phyloP scores from a whole-genome alignment of 2,113 vertebrate genomes.

The Harpagus bidentatus region DNA sequence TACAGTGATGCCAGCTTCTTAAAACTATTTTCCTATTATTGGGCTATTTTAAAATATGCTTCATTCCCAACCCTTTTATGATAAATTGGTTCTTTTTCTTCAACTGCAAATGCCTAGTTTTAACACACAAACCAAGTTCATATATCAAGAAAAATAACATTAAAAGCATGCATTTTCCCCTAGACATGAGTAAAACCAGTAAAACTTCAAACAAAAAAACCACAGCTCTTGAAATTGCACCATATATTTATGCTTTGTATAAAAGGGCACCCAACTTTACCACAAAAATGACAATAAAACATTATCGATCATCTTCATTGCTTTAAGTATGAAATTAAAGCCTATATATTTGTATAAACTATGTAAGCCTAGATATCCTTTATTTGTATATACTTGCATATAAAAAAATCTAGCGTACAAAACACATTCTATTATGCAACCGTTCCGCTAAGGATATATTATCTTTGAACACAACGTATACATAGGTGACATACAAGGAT shows the following conservation, averaged over 20 bases:
- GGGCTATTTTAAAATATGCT: not conserved
- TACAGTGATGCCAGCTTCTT: not conserved
- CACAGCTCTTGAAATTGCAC: not conserved
- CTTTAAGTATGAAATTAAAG: not conserved
- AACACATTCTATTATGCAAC: constrained; percentile 31
- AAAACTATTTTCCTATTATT: not conserved
- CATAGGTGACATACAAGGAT: not conserved
- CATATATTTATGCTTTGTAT: not conserved
- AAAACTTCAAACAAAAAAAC: not conserved
- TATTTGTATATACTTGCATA: not conserved
- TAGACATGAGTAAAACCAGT: not conserved
- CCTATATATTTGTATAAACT: not conserved
- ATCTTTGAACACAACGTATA: not conserved
- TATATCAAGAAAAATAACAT: not conserved
- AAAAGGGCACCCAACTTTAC: not conserved
- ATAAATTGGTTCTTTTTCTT: not conserved
- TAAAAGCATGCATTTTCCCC: not conserved
- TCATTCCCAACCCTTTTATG: not conserved
- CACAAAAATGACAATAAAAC: not conserved
- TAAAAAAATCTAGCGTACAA: not conserved
- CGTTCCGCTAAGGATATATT: not conserved
- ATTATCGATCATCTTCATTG: not conserved
- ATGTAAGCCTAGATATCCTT: not conserved
- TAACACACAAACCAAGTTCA: not conserved
- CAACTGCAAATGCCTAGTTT: not conserved